Conservation (phyloP, 1,140 invertebrate species). For the Drosophila neocordata region DNA sequence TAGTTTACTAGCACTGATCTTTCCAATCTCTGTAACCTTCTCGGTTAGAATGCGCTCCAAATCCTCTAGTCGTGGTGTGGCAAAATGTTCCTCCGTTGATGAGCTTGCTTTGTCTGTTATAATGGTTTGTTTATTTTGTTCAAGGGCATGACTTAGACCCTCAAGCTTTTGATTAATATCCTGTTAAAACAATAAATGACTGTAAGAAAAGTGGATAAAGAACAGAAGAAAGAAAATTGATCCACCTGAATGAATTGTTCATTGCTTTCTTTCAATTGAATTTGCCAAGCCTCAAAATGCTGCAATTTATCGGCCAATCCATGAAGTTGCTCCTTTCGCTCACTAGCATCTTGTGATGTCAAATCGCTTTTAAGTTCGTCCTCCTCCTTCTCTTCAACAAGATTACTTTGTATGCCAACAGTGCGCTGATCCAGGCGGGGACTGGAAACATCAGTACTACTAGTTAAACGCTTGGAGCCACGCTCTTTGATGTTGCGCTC, state of each 20-base stretch:
- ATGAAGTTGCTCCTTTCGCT: constrained; percentile 59
- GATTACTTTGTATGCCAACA: constrained; percentile 75
- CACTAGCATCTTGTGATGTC: constrained; percentile 33
- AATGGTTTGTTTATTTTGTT: constrained; percentile 41
- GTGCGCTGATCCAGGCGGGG: constrained; percentile 50
- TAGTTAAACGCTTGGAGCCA: constrained; percentile 22
- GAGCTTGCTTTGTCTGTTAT: constrained; percentile 1
- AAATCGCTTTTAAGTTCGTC: constrained; percentile 52
- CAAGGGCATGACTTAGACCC: constrained; percentile 51
- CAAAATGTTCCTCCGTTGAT: constrained; percentile 24
- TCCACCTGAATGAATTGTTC: constrained; percentile 56
- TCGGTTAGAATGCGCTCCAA: constrained; percentile 68
- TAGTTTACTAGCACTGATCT: constrained; percentile 60
- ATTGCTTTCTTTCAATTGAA: constrained; percentile 58
- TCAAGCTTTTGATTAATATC: constrained; percentile 67
- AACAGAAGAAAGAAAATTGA: neutral
- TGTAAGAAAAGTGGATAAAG: too few species aligned
- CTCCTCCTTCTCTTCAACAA: constrained; percentile 68
- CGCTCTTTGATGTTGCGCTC: constrained; percentile 73
- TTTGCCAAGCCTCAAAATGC: constrained; percentile 66
- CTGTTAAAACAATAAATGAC: neutral
- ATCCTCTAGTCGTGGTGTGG: constrained; percentile 63
- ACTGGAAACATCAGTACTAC: constrained; percentile 15
- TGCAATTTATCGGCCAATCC: constrained; percentile 59
- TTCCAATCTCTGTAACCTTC: constrained; percentile 73